Base-by-base conservation (phyloP, 1,140 invertebrate species). In the Tigriopus japonicus region DNA sequence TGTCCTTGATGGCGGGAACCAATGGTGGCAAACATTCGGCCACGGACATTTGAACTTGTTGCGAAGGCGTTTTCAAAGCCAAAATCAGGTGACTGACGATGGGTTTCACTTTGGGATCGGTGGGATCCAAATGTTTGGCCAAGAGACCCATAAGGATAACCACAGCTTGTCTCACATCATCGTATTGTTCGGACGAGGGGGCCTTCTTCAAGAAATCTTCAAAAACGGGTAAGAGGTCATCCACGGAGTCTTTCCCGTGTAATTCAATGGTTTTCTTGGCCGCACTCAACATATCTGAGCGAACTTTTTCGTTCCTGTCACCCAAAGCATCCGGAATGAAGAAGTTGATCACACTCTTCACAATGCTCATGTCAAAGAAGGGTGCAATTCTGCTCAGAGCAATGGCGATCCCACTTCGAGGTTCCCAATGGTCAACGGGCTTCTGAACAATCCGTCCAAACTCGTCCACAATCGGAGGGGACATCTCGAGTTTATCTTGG, bases 1-100 rank as follows among this genome's bases (percentile, higher is more conserved):
- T 87, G 42, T 87, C 82, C 70, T 87, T 87, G 3, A 98, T 83
- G 0, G 87, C 86, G 9, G 87, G 86, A 43, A 98, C 88, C 35
- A 99, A 74, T 67, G 89, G 84, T 1, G 92, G 90, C 42, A 99
- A 72, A 70, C 94, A 98, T 70, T 94, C 92, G 28, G 92, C 89
- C 0, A 98, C 93, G 0, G 94, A 88, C 75, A 97, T 90, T 79
- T 99, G 94, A 1, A 98, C 92, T 75, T 86, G 85, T 71, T 98
- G 90, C 28, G 94, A 97, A 10, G 95, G 94, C 42, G 94, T 98
- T 6, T 87, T 87, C 0, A 99, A 74, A 2, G 93, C 87, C 63
- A 85, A 81, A 42, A 99, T 81, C 35, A 99, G 74, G 67, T 92
- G 81, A 64, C 80, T 80, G 14, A 98, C 85, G 66, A 98, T 98